Conservation (phyloP, 2,113 vertebrate genomes). For the Dromas ardeola region DNA sequence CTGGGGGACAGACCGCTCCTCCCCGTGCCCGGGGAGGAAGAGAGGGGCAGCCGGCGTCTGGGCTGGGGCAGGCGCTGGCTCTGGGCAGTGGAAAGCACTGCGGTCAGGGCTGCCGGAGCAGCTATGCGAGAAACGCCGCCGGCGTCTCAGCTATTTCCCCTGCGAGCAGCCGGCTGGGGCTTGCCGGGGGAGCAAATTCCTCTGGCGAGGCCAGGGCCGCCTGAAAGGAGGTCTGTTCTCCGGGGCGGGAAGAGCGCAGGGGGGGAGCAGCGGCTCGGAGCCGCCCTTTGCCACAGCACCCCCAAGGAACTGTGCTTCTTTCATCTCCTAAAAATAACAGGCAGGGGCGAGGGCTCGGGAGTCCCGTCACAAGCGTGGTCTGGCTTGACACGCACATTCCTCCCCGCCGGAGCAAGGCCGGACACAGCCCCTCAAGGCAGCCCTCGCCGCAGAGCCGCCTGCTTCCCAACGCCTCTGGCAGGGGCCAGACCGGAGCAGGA, state of each 20-base stretch:
- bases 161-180: neutral
- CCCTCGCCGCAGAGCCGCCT: neutral
- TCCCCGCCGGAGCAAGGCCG: rapidly evolving
- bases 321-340: neutral
- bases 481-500: rapidly evolving
- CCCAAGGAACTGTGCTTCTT: neutral
- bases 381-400: neutral
- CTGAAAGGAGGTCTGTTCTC: constrained; percentile 48
- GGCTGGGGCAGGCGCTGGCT: neutral
- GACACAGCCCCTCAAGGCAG: neutral
- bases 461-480: neutral
- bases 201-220: neutral
- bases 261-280: neutral
- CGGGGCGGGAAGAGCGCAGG: neutral
- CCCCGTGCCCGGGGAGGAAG: neutral
- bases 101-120: neutral
- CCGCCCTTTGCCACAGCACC: neutral
- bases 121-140: constrained; percentile 14
- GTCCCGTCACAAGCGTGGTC: neutral
- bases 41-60: neutral
- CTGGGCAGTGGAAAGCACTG: neutral
- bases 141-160: constrained; percentile 7
- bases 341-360: neutral
- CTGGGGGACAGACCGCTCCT: neutral
- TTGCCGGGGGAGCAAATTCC: constrained; percentile 1